Conservation (phyloP, 2,888 invertebrate genomes). For the Emmelina monodactyla region DNA sequence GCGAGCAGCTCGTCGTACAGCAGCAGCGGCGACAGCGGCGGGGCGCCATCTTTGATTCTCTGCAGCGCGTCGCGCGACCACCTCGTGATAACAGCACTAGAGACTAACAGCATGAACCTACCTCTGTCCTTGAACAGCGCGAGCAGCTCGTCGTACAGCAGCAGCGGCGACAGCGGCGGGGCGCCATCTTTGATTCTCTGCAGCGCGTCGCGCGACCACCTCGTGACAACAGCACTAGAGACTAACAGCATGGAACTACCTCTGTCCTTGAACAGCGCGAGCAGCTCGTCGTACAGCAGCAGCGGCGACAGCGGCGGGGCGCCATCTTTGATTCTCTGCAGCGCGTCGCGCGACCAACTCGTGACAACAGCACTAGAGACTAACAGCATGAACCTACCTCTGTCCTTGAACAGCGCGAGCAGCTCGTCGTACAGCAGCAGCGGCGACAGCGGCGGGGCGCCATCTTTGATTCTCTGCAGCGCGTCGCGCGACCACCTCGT, state of each 20-base stretch:
- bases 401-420: constrained; percentile 40
- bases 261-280: constrained; percentile 45
- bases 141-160: constrained; percentile 44
- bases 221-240: too few species aligned
- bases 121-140: constrained; percentile 49
- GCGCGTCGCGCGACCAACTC: constrained; percentile 41
- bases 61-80: constrained; percentile 40
- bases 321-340: constrained; percentile 39
- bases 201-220: constrained; percentile 38
- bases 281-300: constrained; percentile 42
- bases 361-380: too few species aligned
- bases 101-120: too few species aligned
- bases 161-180: constrained; percentile 42
- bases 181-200: constrained; percentile 42
- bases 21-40: constrained; percentile 42
- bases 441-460: constrained; percentile 47
- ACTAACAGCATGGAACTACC: too few species aligned
- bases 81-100: too few species aligned
- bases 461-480: constrained; percentile 36
- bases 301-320: constrained; percentile 46
- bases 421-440: constrained; percentile 44
- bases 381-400: constrained; percentile 36
- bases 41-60: constrained; percentile 42
- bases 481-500: constrained; percentile 39
- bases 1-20: constrained; percentile 44